Base-by-base conservation (phyloP, 2,797 vertebrate species). In the Rhinogobio ventralis region DNA sequence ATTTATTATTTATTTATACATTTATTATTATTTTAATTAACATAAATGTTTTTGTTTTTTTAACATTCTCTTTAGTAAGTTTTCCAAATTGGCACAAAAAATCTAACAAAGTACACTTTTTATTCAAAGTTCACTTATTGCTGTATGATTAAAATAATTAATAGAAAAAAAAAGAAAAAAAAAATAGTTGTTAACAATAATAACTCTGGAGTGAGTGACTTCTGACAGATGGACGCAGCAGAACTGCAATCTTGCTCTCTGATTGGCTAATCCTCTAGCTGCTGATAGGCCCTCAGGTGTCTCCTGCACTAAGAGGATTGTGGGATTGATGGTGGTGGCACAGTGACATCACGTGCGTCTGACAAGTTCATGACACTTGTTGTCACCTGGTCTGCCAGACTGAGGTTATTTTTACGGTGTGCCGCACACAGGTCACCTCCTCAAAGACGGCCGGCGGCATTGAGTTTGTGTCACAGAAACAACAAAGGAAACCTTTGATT, bases 281-380 rank as follows among this genome's bases (percentile, higher is more conserved):
- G 28, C 79, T 13, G 71, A 79, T 55, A 25, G 53, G 39, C 73
- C 80, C n/a, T 83, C 76, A 83, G 67, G 72, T 69, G 72, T 39
- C 39, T 69, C 15, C 57, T 7, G 17, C 53, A 57, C 81, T 87
- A 80, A 87, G 73, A 82, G 73, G 85, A 87, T 88, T 87, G 60
- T 64, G 81, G 55, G 88, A 81, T 62, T 75, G 83, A 87, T 46
- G 20, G 17, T 23, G 51, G 28, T 75, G 79, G 39, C 23, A 33
- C 6, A 51, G 36, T 74, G 77, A 45, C 68, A 60, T 76, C 71
- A 86, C 36, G 62, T 69, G 60, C 57, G 14, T 60, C 45, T 62
- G 55, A n/a, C 14, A 28, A 13, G 82, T 81, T 69, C 83, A 74
- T 76, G 71, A 71, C 67, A 81, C 46, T 15, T 9, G 69, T 51